Base-by-base conservation (phyloP, 1,140 invertebrate species). In the Camponotus floridanus region DNA sequence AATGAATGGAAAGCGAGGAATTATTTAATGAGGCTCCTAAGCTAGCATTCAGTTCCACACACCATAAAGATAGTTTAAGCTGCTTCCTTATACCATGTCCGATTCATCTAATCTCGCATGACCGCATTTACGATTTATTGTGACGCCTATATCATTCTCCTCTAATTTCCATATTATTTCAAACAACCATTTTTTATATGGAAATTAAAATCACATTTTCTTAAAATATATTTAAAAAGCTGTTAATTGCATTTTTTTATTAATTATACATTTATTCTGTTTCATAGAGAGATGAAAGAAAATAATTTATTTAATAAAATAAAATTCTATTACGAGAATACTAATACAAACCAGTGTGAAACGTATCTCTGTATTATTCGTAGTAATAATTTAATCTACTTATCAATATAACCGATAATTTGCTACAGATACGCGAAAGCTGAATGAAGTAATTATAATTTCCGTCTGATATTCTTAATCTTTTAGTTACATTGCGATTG, bases 21-120 rank as follows among this genome's bases (percentile, higher is more conserved):
- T 89, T 89, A 87, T 90, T 78, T 90, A 90, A 89, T 89, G 78
- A 89, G 88, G 61, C 79, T 87, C 61, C 85, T 90, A 70, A 79
- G 62, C 15, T 79, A 86, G 85, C 74, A 90, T 87, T 84, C 73
- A 42, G 62, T 55, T 89, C 73, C 51, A 84, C 78, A 87, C 85
- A 68, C 55, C 21, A 48, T 73, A 57, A 79, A 89, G 85, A 83
- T 89, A 78, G 21, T 61, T 42, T 8, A 33, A 74, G 36, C 59
- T 62, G 73, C 45, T 86, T 83, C 83, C 86, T 80, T 76, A 80
- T 89, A 71, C 65, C 57, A 64, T 61, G 18, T 57, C 62, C 2
- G 48, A 73, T 33, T 73, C 15, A 9, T 21, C 18, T 73, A 81
- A 61, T 81, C 67, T 70, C 48, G 11, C 36, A 21, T 70, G 51